Percentiles rank a stretch among this genome's conserved stretches.
These are phyloP conservation scores for Urophycis tenuis DNA, from an alignment of 2,797 vertebrate species.

Conservation along the genomic window DNA sequence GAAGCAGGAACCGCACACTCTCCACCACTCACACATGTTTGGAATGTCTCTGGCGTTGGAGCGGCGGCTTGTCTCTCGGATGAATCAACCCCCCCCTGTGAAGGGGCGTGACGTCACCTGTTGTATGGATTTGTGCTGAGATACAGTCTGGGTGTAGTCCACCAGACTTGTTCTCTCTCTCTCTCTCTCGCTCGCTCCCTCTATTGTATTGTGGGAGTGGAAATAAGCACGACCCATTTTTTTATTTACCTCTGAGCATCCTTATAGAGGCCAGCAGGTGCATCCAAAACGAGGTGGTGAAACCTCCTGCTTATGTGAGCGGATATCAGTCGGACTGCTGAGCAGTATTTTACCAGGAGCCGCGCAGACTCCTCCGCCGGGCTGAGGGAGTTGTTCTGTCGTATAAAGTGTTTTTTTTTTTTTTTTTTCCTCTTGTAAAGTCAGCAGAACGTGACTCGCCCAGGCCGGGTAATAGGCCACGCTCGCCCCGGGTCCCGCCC, in stretches of 20 bases:
- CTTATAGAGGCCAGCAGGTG: not conserved
- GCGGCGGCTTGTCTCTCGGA: constrained; percentile 17
- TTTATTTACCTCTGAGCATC: not conserved
- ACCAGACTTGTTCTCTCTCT: not conserved
- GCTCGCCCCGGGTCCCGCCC: not conserved
- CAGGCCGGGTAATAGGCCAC: not conserved
- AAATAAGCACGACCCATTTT: not conserved
- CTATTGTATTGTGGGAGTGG: not conserved
- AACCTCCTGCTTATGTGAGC: not conserved
- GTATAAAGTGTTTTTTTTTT: not conserved
- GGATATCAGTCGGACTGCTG: not conserved
- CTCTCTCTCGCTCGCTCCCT: not conserved
- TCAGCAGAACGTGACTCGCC: not conserved
- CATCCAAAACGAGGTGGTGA: not conserved
- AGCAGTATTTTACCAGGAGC: not conserved
- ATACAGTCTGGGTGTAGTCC: not conserved
- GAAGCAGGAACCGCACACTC: not conserved
- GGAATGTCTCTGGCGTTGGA: constrained; percentile 33
- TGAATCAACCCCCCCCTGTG: not conserved
- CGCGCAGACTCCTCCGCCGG: not conserved
- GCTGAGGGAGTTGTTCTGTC: not conserved
- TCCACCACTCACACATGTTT: constrained; percentile 27
- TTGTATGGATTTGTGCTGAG: not conserved
- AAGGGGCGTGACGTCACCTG: not conserved
- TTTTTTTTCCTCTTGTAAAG: not conserved